Percentiles rank a stretch among this genome's conserved stretches.
Conservation (phyloP, 2,113 vertebrate species). For the Orientallactaga bullata region DNA sequence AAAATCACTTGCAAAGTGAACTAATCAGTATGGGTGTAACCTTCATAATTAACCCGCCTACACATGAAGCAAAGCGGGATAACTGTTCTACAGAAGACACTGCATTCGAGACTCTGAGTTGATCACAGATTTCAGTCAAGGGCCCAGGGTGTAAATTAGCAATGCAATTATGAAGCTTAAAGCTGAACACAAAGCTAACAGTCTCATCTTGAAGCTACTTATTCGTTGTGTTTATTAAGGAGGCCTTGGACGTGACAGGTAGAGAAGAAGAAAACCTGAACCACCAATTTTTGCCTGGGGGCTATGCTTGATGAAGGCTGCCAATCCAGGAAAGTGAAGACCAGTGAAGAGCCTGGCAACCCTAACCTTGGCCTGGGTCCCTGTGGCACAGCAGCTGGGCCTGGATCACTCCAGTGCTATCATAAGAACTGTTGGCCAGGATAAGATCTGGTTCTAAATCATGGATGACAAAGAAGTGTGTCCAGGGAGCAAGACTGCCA, state of each 20-base stretch:
- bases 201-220: background rate
- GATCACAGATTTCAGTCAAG: background rate
- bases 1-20: background rate
- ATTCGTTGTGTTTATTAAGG: background rate
- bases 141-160: background rate
- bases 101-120: background rate
- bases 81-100: background rate
- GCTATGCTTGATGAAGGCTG: background rate
- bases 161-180: background rate
- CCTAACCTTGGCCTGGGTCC: background rate
- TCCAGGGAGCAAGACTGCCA: background rate
- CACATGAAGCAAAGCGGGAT: background rate
- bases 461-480: background rate
- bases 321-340: background rate
- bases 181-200: background rate
- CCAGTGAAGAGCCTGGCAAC: background rate
- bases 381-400: background rate
- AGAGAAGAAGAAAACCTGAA: background rate
- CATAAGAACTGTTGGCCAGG: background rate
- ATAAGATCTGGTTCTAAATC: background rate
- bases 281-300: background rate
- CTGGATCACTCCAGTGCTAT: background rate
- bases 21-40: background rate
- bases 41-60: background rate
- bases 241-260: background rate